Evolutionary conservation across 2,888 invertebrate genomes (phyloP), one percentile per base, ranked within the genome.

Genomic region (Clanis bilineata): DNA sequence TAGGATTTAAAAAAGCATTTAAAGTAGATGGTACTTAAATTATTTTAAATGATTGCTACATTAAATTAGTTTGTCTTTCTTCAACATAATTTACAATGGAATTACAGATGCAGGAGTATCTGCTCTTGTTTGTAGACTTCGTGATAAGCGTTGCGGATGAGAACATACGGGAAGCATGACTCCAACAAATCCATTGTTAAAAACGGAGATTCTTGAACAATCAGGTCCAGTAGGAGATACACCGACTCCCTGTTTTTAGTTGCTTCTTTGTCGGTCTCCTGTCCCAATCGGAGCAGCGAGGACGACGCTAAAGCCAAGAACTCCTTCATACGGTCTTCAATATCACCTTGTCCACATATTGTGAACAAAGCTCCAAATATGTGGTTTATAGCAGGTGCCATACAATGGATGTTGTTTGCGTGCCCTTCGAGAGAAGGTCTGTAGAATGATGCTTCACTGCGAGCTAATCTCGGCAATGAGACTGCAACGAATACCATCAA

Each of bases 401-500:
- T 96, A 80, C 99, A 99, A 84, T 99, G 99, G 64, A 98, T 98
- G 84, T 99, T 99, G 88, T 99, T 99, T n/a, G 97, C 95, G 82
- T 99, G 99, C 0, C 98, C 98, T 91, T 97, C 96, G 61, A 97
- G 90, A 0, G 97, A 96, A 0, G 97, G 96, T 62, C 97, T 93
- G 80, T 97, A 97, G 74, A 97, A 97, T 0, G 98, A 97, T 58
- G 95, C 95, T 63, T 99, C 98, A 73, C 95, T 96, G 62, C 96
- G 94, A 1, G 99, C 98, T 56, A 99, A 93, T 84, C 98, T 97
- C 1, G 99, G 99, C 71, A 99, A 96, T 0, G 99, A 98, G 15
- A 99, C 98, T 0, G 99, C 99, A 0, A 99, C 97, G 85, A 99
- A 99, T 4, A 99, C 99, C 98, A 99, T 98, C 62, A 99, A 86